Evolutionary conservation across 2,888 invertebrate genomes (phyloP).

Genomic region (Hemicrepidius hirtus): DNA sequence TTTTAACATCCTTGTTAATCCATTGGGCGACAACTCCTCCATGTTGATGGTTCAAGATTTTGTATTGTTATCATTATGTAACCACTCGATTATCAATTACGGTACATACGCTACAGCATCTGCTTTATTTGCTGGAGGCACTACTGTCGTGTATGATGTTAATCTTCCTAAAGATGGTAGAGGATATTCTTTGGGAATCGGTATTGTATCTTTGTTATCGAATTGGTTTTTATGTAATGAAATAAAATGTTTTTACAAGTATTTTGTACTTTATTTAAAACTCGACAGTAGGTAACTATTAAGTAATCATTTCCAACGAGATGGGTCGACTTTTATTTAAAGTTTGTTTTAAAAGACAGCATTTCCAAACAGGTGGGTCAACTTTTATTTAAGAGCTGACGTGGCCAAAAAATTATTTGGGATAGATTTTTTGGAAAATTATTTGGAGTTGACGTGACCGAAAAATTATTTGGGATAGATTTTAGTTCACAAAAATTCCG

Average conservation of each 20-base stretch:
- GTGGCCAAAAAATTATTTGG: too few relatives aligned
- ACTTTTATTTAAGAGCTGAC: too few relatives aligned
- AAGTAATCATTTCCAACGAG: too few relatives aligned
- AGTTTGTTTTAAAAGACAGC: too few relatives aligned
- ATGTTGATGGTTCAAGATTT: background rate
- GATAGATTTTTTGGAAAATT: too few relatives aligned
- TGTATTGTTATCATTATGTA: constrained; percentile 19
- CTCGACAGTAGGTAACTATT: too few relatives aligned
- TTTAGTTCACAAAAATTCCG: too few relatives aligned
- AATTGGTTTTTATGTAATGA: constrained; percentile 31
- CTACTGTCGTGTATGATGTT: constrained; percentile 21
- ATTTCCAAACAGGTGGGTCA: too few relatives aligned
- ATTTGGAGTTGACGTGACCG: too few relatives aligned
- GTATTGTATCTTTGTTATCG: background rate
- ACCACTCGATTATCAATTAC: constrained; percentile 34
- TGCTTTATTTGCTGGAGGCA: constrained; percentile 20
- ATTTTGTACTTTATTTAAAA: too few relatives aligned
- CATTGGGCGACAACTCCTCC: background rate
- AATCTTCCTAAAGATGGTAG: constrained; percentile 19
- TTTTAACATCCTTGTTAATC: background rate
- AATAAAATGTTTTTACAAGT: background rate
- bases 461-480: too few relatives aligned
- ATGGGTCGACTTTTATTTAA: too few relatives aligned
- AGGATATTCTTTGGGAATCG: constrained; percentile 10
- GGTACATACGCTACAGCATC: constrained; percentile 24